These are phyloP conservation scores for Gephyroberyx darwinii DNA, from an alignment of 2,797 vertebrate genomes.

Conservation along the genomic window DNA sequence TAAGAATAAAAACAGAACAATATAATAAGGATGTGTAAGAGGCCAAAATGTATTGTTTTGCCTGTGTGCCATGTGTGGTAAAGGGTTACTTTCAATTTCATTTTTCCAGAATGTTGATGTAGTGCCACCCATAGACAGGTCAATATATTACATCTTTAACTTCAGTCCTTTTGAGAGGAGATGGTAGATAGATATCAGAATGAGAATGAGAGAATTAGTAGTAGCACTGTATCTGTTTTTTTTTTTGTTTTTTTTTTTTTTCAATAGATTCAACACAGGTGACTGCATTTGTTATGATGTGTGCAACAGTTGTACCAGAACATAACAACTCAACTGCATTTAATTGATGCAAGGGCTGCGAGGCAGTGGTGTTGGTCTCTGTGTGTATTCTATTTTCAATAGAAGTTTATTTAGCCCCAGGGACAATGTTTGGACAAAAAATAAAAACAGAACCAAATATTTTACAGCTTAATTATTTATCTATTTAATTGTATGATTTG, in stretches of 20 bases:
- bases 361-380: neutral
- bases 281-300: constrained; percentile 22
- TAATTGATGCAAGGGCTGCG: neutral
- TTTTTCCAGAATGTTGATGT: constrained; percentile 41
- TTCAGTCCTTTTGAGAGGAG: constrained; percentile 25
- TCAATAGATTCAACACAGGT: neutral
- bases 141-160: constrained; percentile 51
- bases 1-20: no score
- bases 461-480: neutral
- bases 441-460: constrained; percentile 1
- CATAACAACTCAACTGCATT: constrained; percentile 13
- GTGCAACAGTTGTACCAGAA: neutral
- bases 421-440: neutral
- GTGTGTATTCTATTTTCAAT: neutral
- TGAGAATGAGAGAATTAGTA: constrained; percentile 30
- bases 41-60: neutral
- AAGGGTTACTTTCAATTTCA: neutral
- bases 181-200: constrained; percentile 23
- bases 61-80: neutral
- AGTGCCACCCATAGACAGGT: constrained; percentile 66
- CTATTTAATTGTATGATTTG: no score
- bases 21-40: no score
- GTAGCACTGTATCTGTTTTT: neutral
- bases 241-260: neutral
- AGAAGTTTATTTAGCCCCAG: no score